Conservation (phyloP, 2,888 invertebrate species). For the Meteorus cinctellus region DNA sequence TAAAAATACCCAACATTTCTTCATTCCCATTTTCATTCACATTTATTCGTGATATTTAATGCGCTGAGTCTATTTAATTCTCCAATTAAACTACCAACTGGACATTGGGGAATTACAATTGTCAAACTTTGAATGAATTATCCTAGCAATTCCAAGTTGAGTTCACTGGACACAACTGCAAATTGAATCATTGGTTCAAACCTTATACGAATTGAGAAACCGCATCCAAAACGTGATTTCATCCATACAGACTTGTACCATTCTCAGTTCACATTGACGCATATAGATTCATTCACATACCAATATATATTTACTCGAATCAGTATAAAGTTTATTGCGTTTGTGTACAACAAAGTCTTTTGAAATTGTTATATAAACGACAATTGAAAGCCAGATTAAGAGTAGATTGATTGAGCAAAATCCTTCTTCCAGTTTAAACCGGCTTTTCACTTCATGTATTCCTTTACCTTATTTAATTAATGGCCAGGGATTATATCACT, state of each 20-base stretch:
- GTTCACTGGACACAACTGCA: not conserved
- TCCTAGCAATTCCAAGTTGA: not conserved
- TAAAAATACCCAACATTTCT: too few relatives aligned
- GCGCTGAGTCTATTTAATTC: not conserved
- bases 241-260: not conserved
- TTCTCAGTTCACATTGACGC: not conserved
- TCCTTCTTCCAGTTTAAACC: not conserved
- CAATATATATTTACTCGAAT: not conserved
- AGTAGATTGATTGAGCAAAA: not conserved
- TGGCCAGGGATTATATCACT: not conserved
- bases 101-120: conserved; percentile 7
- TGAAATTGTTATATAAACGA: not conserved
- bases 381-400: not conserved
- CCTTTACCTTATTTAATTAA: not conserved
- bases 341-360: not conserved
- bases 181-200: not conserved
- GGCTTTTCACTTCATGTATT: not conserved
- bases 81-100: conserved; percentile 3
- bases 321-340: not conserved
- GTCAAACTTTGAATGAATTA: not conserved
- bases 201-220: not conserved
- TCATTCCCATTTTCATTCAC: too few relatives aligned
- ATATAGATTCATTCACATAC: not conserved
- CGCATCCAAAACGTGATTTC: not conserved
- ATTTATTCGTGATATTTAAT: too few relatives aligned